Conservation (phyloP, 35 echinoderm and acorn worm genomes). For the Heliocidaris tuberculata region DNA sequence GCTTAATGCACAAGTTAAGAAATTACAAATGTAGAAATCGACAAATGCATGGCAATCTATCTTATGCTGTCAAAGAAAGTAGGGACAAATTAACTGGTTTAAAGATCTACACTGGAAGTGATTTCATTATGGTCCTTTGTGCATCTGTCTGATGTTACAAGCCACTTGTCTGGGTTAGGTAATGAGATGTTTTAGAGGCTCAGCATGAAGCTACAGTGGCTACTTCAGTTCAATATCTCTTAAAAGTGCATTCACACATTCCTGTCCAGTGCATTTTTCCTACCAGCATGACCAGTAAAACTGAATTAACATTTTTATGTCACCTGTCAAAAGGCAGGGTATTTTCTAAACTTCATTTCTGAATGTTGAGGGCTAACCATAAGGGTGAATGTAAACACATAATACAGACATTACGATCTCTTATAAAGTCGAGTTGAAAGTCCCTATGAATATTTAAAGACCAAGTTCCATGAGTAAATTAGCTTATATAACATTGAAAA, state of each 20-base stretch:
- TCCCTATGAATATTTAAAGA: no score
- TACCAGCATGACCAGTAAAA: not conserved
- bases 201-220: no score
- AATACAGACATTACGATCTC: no score
- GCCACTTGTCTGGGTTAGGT: not conserved
- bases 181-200: not conserved
- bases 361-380: not conserved
- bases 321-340: not conserved
- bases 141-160: not conserved
- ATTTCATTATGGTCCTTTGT: not conserved
- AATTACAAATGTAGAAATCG: not conserved
- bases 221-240: no score
- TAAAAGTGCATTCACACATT: not conserved
- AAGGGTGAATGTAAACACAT: not conserved
- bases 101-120: not conserved
- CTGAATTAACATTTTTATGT: not conserved
- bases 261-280: not conserved
- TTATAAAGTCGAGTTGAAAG: no score
- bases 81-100: not conserved
- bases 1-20: not conserved
- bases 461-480: no score
- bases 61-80: not conserved
- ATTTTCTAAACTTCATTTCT: not conserved
- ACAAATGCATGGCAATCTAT: no score
- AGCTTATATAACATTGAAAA: no score